Base-by-base conservation (phyloP, 2,888 invertebrate species). In the Cryptocephalus primarius region DNA sequence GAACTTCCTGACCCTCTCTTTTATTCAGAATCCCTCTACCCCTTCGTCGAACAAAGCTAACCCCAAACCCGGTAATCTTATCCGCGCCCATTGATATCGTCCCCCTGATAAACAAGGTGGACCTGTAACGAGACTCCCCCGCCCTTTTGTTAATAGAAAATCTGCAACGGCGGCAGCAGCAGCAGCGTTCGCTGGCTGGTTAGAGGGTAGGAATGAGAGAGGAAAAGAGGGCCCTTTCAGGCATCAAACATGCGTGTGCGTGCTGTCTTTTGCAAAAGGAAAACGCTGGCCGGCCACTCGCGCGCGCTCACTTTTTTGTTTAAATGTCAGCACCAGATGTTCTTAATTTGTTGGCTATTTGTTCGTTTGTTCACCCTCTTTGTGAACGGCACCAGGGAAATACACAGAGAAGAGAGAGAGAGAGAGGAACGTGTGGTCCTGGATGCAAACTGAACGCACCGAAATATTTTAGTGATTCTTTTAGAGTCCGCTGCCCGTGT, bases 241-340 rank as follows among this genome's bases (percentile, higher is more conserved):
- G 39, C 45, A 46, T 45, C 47, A 49, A 50, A 47, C 50, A 50
- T 54, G 55, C 57, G 57, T 58, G 55, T 57, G 61, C 53, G 55
- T 55, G 56, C 52, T 64, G 66, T 66, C 65, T 65, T 58, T 57
- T 50, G 48, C 54, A 52, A 62, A 60, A 62, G 64, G 60, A 63
- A 65, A 70, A 65, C 68, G 68, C 32, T 44, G 14, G 32, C 43
- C 40, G 40, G 40, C 51, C 51, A 43, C 22, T 22, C 22, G 22
- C 22, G 22, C 22, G 22, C 59, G 60, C 57, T 52, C 61, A 56
- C 62, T 63, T 67, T 67, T 69, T 68, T 68, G 67, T 68, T 66
- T 71, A 73, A 72, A 73, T 71, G 74, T 75, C 69, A 73, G 70
- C 63, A 70, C 69, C 72, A 72, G 71, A 71, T 69, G 69, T 72